Base-by-base conservation (phyloP, 2,113 vertebrate genomes). In the Saimiri boliviensis region DNA sequence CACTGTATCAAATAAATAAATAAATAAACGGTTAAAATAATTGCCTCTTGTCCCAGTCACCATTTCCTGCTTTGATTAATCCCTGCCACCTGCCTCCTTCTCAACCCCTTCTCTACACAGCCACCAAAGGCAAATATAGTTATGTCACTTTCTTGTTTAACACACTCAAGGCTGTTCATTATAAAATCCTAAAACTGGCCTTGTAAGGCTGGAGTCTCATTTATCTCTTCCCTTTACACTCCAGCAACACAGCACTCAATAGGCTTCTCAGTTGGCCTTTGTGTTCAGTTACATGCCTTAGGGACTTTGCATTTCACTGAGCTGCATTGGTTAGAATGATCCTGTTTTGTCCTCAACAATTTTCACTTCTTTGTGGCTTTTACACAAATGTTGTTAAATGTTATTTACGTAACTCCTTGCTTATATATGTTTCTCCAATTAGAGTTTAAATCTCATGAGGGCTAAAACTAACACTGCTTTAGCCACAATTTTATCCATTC, bases 381-480 rank as follows among this genome's bases (percentile, higher is more conserved):
- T 91, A 94, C 52, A 74, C 27, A 70, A 77, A 49, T 56, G n/a
- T 87, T 93, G 60, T 40, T 89, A 89, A 88, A 68, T 60, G 47
- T 52, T 82, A 47, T 49, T 81, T 66, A 90, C 73, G 82, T 1
- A 20, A 9, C 60, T 47, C 25, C 85, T 85, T 82, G 70, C 16
- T 79, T 93, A 56, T 90, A 27, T 88, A 37, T 56, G 16, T 79
- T 58, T 90, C 35, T 84, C 25, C 13, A 35, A 21, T 79, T 66
- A 89, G 27, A 63, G 25, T 86, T 90, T 49, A 84, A 95, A 86
- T 71, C 32, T 27, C 20, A 47, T 37, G 42, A 86, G 23, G 79
- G 37, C 30, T 52, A 90, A 86, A 49, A 84, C 47, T 4, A 86
- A 47, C 70, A 54, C 73, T 54, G 54, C 19, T 80, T 94, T 60